phyloP scores from a whole-genome alignment of 1,140 invertebrate genomes.

The Philotrypesis tridentata region DNA sequence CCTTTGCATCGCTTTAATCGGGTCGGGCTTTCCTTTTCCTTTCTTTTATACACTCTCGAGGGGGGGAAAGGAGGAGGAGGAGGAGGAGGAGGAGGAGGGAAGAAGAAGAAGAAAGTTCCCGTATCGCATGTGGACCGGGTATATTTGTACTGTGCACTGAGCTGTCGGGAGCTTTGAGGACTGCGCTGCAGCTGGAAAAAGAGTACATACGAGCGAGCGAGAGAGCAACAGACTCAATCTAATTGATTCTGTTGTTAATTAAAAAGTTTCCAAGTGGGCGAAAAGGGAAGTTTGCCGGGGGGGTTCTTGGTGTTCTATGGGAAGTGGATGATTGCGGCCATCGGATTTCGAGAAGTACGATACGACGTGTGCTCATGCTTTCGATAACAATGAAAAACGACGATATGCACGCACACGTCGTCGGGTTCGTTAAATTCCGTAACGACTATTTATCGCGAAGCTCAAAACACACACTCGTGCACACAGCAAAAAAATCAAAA shows the following conservation, averaged over 20 bases:
- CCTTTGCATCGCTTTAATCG: neutral
- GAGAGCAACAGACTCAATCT: neutral
- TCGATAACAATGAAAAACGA: too few species aligned
- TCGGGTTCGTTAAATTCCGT: too few species aligned
- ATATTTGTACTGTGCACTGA: neutral
- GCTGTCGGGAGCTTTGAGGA: neutral
- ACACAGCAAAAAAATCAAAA: too few species aligned
- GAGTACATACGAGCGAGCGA: neutral
- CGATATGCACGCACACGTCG: too few species aligned
- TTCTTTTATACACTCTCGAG: neutral
- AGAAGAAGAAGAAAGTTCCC: neutral
- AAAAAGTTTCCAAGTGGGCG: neutral
- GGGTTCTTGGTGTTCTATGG: neutral
- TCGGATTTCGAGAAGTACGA: too few species aligned
- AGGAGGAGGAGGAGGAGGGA: too few species aligned
- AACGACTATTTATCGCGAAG: too few species aligned
- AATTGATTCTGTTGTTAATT: conserved; percentile 19
- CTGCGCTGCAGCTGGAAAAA: neutral
- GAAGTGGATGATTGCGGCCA: neutral
- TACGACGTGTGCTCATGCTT: too few species aligned
- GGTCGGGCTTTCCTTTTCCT: neutral
- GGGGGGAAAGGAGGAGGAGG: too few species aligned
- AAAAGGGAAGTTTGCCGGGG: too few species aligned
- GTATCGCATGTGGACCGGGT: neutral
- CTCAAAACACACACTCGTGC: too few species aligned